A percentile compares a stretch with the other conserved stretches of the same genome.
phyloP scores from a whole-genome alignment of 2,888 invertebrate genomes.

The Rhimphoctona megacephalus region DNA sequence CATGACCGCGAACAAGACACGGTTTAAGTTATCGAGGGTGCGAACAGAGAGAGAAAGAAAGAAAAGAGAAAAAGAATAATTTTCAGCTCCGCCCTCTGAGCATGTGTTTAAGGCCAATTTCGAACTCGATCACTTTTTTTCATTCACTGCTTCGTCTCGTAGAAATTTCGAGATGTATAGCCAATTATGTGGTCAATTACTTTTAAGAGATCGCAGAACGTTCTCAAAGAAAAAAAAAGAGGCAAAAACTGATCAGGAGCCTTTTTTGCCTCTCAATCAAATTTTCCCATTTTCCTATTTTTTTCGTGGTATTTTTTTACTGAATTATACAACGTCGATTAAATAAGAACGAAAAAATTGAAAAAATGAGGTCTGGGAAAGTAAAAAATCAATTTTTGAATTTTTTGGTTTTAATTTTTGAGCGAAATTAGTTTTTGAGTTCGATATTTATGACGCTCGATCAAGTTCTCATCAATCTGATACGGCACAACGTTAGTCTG shows the following conservation, averaged over 20 bases:
- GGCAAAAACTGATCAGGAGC: neutral
- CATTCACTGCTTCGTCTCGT: constrained; percentile 17
- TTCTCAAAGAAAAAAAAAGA: constrained; percentile 44
- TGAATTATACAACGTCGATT: neutral
- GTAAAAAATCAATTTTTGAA: no score
- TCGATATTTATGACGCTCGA: no score
- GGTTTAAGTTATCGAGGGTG: constrained; percentile 1
- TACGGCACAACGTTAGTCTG: no score
- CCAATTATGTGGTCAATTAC: constrained; percentile 77
- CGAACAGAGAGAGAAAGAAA: constrained; percentile 21
- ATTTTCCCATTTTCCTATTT: neutral
- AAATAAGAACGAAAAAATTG: neutral
- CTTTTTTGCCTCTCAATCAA: neutral
- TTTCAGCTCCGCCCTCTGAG: constrained; percentile 44
- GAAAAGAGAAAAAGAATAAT: constrained; percentile 62
- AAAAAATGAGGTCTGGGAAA: no score
- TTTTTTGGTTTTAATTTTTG: no score
- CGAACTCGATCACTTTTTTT: constrained; percentile 13
- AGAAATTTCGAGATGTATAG: constrained; percentile 63
- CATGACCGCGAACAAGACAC: constrained; percentile 54
- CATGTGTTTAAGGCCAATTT: constrained; percentile 32
- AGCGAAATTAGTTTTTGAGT: no score
- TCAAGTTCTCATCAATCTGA: no score
- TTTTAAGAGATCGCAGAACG: constrained; percentile 68
- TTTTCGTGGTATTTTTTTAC: neutral